Conservation (phyloP, 2,797 vertebrate species). For the Rhynchotus rufescens region DNA sequence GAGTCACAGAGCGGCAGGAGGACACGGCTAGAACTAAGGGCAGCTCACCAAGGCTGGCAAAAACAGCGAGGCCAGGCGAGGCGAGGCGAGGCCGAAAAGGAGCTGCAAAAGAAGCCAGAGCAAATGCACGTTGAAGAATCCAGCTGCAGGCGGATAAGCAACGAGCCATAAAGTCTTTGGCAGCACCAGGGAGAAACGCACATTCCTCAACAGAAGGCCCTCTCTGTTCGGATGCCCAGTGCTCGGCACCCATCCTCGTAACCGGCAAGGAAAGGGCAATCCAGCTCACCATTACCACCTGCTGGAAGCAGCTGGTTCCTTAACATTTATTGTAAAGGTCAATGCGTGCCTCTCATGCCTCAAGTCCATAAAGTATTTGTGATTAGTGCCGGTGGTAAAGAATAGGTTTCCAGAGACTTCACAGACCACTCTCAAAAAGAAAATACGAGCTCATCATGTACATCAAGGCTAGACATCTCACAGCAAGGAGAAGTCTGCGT, state of each 20-base stretch:
- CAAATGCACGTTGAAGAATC: background rate
- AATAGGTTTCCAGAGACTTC: background rate
- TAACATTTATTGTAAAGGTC: background rate
- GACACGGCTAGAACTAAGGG: background rate
- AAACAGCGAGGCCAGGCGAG: background rate
- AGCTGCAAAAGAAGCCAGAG: background rate
- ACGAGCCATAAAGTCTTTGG: background rate
- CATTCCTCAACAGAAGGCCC: too few species aligned
- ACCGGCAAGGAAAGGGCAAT: fast-evolving
- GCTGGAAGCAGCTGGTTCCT: background rate
- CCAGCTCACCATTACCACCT: background rate
- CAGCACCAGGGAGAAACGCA: background rate
- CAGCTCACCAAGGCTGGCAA: background rate
- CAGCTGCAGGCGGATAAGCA: background rate
- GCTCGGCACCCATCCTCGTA: too few species aligned
- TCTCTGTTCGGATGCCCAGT: background rate
- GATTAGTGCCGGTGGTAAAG: background rate
- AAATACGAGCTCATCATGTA: background rate
- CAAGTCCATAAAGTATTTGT: background rate
- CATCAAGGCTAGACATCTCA: background rate
- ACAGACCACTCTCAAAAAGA: background rate
- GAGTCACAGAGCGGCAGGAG: fast-evolving
- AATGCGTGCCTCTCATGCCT: background rate
- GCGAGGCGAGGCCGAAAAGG: background rate
- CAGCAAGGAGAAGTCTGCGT: background rate